phyloP scores from a whole-genome alignment of 2,888 invertebrate genomes.

The Mythimna albipuncta region DNA sequence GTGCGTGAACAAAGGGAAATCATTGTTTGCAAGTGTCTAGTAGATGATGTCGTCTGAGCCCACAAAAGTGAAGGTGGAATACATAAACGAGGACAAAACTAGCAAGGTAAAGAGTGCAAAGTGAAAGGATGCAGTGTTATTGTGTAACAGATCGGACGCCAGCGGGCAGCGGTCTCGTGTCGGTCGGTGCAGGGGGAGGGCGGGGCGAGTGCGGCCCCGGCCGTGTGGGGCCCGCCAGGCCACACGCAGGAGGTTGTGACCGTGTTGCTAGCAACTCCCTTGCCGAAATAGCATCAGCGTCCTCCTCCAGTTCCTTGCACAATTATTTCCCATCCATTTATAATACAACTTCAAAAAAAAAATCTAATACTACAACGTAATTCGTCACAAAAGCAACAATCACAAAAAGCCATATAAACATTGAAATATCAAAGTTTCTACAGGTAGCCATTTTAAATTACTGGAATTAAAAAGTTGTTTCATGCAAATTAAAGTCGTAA shows the following conservation, averaged over 20 bases:
- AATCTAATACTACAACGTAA: conserved; percentile 7
- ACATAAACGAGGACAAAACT: conserved; percentile 87
- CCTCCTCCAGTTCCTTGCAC: conserved; percentile 73
- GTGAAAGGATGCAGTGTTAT: conserved; percentile 84
- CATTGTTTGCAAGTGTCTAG: conserved; percentile 84
- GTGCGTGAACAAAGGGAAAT: conserved; percentile 87
- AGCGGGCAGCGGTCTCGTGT: conserved; percentile 89
- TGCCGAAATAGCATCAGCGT: conserved; percentile 85
- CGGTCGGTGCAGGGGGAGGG: conserved; percentile 89
- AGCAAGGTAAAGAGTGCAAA: conserved; percentile 85
- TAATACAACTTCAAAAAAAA: conserved; percentile 26
- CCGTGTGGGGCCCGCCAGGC: conserved; percentile 91
- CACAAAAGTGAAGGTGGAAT: conserved; percentile 88
- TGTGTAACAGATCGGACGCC: conserved; percentile 89
- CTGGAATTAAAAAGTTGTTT: conserved; percentile 31
- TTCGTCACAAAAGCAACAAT: conserved; percentile 26
- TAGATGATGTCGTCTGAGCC: conserved; percentile 90
- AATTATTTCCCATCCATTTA: conserved; percentile 73
- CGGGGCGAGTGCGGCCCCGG: conserved; percentile 89
- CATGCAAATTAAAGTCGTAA: conserved; percentile 26
- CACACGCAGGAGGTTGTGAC: conserved; percentile 92
- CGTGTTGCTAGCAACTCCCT: conserved; percentile 90
- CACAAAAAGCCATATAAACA: conserved; percentile 25
- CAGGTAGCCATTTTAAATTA: conserved; percentile 56
- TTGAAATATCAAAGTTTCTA: conserved; percentile 33